Evolutionary conservation across 1,140 invertebrate genomes (phyloP), one percentile per base, ranked within the genome.

Genomic region (Palaemon carinicauda): DNA sequence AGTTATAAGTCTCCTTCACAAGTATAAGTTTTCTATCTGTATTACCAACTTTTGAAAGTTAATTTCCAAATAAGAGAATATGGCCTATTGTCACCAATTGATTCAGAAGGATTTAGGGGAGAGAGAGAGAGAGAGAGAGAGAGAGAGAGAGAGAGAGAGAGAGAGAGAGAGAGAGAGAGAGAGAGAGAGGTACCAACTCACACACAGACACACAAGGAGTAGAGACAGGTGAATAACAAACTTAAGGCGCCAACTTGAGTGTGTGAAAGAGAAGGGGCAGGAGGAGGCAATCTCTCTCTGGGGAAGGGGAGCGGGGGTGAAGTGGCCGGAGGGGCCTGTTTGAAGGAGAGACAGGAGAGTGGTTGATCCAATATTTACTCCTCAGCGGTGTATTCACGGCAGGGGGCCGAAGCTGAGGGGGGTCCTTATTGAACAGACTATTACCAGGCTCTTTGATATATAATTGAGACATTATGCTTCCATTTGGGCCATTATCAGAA

Each of bases 401-500:
- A 7, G 29, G 80, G 29, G 65, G 14, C 9, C 51, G 19, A 53
- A 53, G 19, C 24, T 29, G 24, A 2, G 27, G 54, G 33, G 33
- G 14, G 21, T 60, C 73, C 51, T 80, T 86, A 86, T 86, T 86
- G 83, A 86, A 73, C 83, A 86, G 19, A 50, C 83, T 80, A 86
- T 86, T 80, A 86, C 83, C 65, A 69, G 65, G 51, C 41, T 54
- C 83, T 86, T 86, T 86, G 83, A 86, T 86, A 86, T 51, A 73
- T 86, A 86, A 86, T 80, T 86, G 83, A 86, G 75, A 86, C 83
- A 86, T 86, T 86, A 86, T 86, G 83, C 65, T 86, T 86, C 83
- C 83, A 86, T 86, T 86, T 80, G 83, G 31, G 83, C 83, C 73
- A 80, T 86, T 86, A 86, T 86, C 60, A 86, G 77, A 29, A 73